phyloP scores from a whole-genome alignment of 1,140 invertebrate species.

The Daktulosphaira vitifoliae region DNA sequence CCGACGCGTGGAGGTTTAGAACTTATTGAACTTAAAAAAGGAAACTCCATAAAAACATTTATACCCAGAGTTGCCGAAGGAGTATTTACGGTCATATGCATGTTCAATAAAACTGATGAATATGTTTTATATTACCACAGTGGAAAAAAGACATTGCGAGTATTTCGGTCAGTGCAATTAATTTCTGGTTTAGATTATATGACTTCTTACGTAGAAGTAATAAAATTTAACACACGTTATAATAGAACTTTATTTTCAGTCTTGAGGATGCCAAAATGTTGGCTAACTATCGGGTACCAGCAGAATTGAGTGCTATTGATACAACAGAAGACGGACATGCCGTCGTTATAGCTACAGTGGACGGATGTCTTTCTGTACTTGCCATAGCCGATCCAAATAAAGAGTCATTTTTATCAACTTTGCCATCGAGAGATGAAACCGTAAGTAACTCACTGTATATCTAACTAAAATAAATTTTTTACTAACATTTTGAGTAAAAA shows the following conservation, averaged over 20 bases:
- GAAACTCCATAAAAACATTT: slow-evolving; percentile 69
- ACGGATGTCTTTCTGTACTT: slow-evolving; percentile 87
- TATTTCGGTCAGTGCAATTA: slow-evolving; percentile 60
- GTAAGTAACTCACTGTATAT: slow-evolving; percentile 42
- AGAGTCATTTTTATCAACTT: slow-evolving; percentile 52
- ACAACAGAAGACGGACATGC: slow-evolving; percentile 71
- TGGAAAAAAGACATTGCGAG: slow-evolving; percentile 80
- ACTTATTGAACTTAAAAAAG: slow-evolving; percentile 75
- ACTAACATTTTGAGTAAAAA: neutral
- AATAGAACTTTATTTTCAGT: too few species aligned
- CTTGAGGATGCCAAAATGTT: slow-evolving; percentile 79
- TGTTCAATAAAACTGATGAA: slow-evolving; percentile 88
- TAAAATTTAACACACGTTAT: slow-evolving; percentile 36
- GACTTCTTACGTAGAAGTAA: neutral
- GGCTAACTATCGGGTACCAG: slow-evolving; percentile 85
- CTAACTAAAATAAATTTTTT: slow-evolving; percentile 9
- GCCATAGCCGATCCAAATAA: slow-evolving; percentile 74
- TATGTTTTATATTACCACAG: slow-evolving; percentile 97
- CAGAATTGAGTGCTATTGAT: slow-evolving; percentile 78
- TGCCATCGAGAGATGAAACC: slow-evolving; percentile 64
- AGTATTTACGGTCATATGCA: slow-evolving; percentile 88
- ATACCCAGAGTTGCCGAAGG: slow-evolving; percentile 92
- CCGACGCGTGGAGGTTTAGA: slow-evolving; percentile 85
- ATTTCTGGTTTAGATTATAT: neutral
- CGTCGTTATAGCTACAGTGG: slow-evolving; percentile 80